A percentile compares a stretch with the other conserved stretches of the same genome.
Evolutionary conservation across 2,888 invertebrate genomes (phyloP).

Genomic region (Parnassius mnemosyne): DNA sequence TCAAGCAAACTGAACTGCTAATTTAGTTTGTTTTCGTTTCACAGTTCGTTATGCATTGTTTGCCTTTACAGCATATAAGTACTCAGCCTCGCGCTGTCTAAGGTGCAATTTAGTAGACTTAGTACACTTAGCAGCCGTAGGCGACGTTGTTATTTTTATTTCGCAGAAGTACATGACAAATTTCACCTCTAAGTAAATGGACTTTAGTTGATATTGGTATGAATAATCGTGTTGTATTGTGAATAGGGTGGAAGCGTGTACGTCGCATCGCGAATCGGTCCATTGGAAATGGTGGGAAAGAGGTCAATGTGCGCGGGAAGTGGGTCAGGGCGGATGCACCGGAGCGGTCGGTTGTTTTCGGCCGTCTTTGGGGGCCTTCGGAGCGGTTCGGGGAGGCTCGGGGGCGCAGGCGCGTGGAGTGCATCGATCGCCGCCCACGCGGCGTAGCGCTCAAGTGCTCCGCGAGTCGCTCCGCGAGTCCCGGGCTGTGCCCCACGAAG

Average conservation of each 20-base stretch:
- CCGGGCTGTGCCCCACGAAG: slow-evolving; percentile 71
- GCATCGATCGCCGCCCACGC: slow-evolving; percentile 53
- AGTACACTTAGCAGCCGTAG: slow-evolving; percentile 28
- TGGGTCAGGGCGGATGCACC: slow-evolving; percentile 69
- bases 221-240: slow-evolving; percentile 30
- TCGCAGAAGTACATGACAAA: slow-evolving; percentile 19
- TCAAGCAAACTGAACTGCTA: slow-evolving; percentile 33
- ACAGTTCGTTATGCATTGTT: slow-evolving; percentile 54
- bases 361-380: slow-evolving; percentile 41
- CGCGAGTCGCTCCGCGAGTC: slow-evolving; percentile 71
- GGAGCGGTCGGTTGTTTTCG: slow-evolving; percentile 44
- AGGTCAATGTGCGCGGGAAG: slow-evolving; percentile 63
- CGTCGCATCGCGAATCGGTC: slow-evolving; percentile 39
- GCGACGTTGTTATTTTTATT: slow-evolving; percentile 20
- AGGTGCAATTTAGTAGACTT: slow-evolving; percentile 48
- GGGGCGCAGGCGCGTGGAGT: slow-evolving; percentile 67
- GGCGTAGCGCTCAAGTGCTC: slow-evolving; percentile 62
- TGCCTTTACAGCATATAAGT: slow-evolving; percentile 40
- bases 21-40: slow-evolving; percentile 47
- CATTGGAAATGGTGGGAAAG: slow-evolving; percentile 41
- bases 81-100: slow-evolving; percentile 44
- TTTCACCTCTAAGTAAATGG: slow-evolving; percentile 30
- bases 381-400: slow-evolving; percentile 47
- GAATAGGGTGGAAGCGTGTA: slow-evolving; percentile 33
- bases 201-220: slow-evolving; percentile 35